These are phyloP conservation scores for Ammodytes marinus DNA, from an alignment of 2,113 vertebrate genomes.

Conservation along the genomic window DNA sequence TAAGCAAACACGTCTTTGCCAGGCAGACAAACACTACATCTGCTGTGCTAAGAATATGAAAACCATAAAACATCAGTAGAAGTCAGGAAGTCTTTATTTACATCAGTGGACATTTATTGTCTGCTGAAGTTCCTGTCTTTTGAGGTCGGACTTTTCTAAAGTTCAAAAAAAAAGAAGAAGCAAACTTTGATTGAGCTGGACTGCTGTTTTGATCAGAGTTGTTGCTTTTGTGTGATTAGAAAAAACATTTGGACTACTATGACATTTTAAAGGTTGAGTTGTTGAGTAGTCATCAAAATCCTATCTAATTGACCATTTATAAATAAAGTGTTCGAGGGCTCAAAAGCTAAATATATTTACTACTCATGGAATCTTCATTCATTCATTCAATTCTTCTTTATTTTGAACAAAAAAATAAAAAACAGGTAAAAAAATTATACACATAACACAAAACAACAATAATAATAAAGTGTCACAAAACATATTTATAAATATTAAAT, in stretches of 20 bases:
- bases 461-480: background rate
- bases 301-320: too few relatives aligned
- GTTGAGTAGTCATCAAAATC: background rate
- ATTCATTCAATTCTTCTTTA: too few relatives aligned
- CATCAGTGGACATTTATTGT: slow-evolving; percentile 32
- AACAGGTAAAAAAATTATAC: too few relatives aligned
- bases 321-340: too few relatives aligned
- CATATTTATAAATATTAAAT: background rate
- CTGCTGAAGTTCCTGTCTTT: slow-evolving; percentile 18
- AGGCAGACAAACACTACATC: slow-evolving; percentile 53
- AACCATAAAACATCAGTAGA: slow-evolving; percentile 45
- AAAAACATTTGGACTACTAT: background rate
- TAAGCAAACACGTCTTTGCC: slow-evolving; percentile 20
- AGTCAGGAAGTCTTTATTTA: slow-evolving; percentile 45
- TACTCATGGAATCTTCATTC: too few relatives aligned
- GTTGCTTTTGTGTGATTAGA: background rate
- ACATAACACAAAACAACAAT: too few relatives aligned
- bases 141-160: slow-evolving; percentile 5
- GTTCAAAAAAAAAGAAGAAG: background rate
- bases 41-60: slow-evolving; percentile 49
- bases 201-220: background rate
- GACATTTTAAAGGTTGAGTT: background rate
- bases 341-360: too few relatives aligned
- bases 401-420: too few relatives aligned
- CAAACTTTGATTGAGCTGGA: background rate